A percentile compares a stretch with the other conserved stretches of the same genome.
Evolutionary conservation across 2,797 vertebrate species (phyloP).

Genomic region (Remorina albescens): DNA sequence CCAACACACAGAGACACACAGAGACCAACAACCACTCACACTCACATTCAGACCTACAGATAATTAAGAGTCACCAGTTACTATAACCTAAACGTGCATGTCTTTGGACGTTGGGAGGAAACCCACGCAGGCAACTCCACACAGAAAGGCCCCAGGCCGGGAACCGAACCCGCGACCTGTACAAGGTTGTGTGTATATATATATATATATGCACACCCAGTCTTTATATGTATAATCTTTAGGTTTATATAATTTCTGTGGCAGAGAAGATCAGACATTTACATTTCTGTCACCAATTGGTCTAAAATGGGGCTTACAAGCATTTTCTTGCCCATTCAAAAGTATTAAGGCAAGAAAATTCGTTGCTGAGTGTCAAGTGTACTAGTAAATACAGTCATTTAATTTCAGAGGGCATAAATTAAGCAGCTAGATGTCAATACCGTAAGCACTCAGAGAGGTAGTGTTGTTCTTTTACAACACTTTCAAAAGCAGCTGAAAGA

Average conservation of each 20-base stretch:
- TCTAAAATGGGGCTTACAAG: not conserved
- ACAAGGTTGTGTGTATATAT: too few relatives aligned
- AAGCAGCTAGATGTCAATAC: conserved; percentile 2
- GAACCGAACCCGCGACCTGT: too few relatives aligned
- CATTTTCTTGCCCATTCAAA: not conserved
- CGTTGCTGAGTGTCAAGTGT: not conserved
- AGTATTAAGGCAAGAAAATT: conserved; percentile 13
- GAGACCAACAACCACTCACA: too few relatives aligned
- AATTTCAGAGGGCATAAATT: conserved; percentile 22
- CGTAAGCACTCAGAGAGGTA: conserved; percentile 1
- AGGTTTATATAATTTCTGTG: conserved; percentile 8
- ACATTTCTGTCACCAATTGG: conserved; percentile 16
- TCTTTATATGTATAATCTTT: too few relatives aligned
- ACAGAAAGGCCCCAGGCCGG: too few relatives aligned
- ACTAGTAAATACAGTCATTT: conserved; percentile 10
- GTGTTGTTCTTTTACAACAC: conserved; percentile 5
- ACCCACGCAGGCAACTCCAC: too few relatives aligned
- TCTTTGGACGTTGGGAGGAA: too few relatives aligned
- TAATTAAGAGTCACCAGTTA: too few relatives aligned
- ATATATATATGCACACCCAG: too few relatives aligned
- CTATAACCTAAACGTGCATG: too few relatives aligned
- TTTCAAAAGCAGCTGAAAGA: conserved; percentile 8
- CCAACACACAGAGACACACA: too few relatives aligned
- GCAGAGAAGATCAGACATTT: conserved; percentile 13
- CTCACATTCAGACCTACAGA: too few relatives aligned